Percentiles rank a stretch among this genome's conserved stretches.
phyloP scores from a whole-genome alignment of 2,888 invertebrate species.

The Craniophora ligustri region DNA sequence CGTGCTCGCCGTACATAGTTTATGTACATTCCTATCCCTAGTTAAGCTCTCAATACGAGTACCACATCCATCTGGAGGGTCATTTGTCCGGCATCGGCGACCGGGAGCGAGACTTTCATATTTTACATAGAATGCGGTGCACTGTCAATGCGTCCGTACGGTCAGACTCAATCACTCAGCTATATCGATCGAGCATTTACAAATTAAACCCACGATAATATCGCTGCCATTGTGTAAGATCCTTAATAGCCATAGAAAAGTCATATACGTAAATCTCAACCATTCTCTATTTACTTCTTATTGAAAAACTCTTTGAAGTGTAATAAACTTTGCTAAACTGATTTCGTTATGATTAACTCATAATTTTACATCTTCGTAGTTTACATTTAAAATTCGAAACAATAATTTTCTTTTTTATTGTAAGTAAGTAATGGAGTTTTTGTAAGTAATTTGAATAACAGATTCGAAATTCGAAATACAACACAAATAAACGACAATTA shows the following conservation, averaged over 20 bases:
- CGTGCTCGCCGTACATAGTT: slow-evolving; percentile 25
- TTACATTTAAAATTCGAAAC: slow-evolving; percentile 25
- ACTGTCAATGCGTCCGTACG: slow-evolving; percentile 76
- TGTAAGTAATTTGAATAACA: slow-evolving; percentile 52
- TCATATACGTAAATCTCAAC: slow-evolving; percentile 52
- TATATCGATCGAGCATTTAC: slow-evolving; percentile 78
- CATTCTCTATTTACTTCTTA: slow-evolving; percentile 49
- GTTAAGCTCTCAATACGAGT: slow-evolving; percentile 56
- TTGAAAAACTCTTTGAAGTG: slow-evolving; percentile 34
- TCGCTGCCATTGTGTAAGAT: slow-evolving; percentile 59
- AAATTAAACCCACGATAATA: slow-evolving; percentile 79
- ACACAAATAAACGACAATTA: slow-evolving; percentile 72
- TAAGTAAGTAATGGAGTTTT: slow-evolving; percentile 41
- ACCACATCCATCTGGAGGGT: slow-evolving; percentile 70
- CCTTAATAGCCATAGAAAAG: slow-evolving; percentile 57
- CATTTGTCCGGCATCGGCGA: slow-evolving; percentile 60
- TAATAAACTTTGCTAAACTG: slow-evolving; percentile 26
- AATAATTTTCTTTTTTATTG: slow-evolving; percentile 36
- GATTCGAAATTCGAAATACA: slow-evolving; percentile 47
- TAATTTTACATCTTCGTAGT: slow-evolving; percentile 26
- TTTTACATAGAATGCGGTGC: slow-evolving; percentile 86
- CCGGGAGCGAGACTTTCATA: slow-evolving; percentile 78
- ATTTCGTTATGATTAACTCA: slow-evolving; percentile 37
- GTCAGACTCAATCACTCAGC: slow-evolving; percentile 84
- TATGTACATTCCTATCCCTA: slow-evolving; percentile 47